phyloP scores from a whole-genome alignment of 2,888 invertebrate genomes.

The Sicus ferrugineus region DNA sequence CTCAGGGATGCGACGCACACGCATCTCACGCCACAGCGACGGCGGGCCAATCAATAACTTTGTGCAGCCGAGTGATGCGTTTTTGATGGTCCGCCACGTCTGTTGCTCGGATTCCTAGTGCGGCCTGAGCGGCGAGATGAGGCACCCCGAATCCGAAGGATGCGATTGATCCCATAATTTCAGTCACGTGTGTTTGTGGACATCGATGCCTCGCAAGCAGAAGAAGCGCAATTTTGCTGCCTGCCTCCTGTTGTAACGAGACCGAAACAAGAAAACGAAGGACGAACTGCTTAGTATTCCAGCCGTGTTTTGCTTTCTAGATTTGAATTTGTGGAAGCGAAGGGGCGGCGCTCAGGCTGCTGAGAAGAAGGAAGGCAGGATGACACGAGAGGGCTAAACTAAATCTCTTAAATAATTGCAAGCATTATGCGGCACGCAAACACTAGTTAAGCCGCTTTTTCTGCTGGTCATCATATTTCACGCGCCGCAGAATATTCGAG shows the following conservation, averaged over 20 bases:
- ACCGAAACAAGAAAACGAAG: background rate
- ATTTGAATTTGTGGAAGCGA: conserved; percentile 1
- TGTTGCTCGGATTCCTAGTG: background rate
- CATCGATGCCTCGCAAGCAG: background rate
- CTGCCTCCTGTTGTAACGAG: background rate
- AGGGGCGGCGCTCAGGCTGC: background rate
- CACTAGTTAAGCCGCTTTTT: too few relatives aligned
- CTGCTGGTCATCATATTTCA: too few relatives aligned
- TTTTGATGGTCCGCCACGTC: conserved; percentile 15
- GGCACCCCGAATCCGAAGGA: background rate
- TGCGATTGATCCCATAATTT: conserved; percentile 5
- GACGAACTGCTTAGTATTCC: conserved; percentile 13
- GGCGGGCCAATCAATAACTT: conserved; percentile 14
- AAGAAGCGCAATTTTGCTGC: background rate
- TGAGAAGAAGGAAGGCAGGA: background rate
- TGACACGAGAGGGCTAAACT: background rate
- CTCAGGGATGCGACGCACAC: background rate
- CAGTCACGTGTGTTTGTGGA: conserved; percentile 27
- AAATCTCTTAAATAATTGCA: conserved; percentile 22
- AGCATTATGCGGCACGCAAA: background rate
- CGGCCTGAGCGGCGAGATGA: background rate
- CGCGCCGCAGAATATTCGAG: too few relatives aligned
- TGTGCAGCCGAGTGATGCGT: conserved; percentile 22
- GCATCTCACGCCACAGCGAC: background rate
- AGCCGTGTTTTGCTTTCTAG: background rate